phyloP scores from a whole-genome alignment of 2,888 invertebrate species.

The Bugula neritina region DNA sequence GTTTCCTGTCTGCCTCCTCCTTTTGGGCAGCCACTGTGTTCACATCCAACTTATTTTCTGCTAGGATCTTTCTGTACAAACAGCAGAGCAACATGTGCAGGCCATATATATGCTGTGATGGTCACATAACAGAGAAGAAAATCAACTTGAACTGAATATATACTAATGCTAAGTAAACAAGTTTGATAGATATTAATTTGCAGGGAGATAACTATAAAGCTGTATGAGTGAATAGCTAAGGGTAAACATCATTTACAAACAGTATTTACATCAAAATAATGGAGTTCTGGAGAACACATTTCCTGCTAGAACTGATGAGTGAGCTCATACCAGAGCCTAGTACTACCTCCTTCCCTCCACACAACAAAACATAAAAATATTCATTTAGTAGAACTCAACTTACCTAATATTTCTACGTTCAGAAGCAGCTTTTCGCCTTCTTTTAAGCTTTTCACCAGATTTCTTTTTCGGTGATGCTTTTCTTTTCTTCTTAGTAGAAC shows the following conservation, averaged over 20 bases:
- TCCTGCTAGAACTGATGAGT: too few relatives aligned
- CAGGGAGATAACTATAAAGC: too few relatives aligned
- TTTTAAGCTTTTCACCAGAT: constrained; percentile 34
- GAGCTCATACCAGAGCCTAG: too few relatives aligned
- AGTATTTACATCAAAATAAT: too few relatives aligned
- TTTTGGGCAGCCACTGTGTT: constrained; percentile 85
- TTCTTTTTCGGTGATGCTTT: constrained; percentile 34
- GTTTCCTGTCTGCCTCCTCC: constrained; percentile 73
- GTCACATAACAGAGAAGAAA: not conserved
- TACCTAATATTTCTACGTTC: constrained; percentile 43
- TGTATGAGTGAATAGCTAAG: too few relatives aligned
- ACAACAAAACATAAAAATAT: too few relatives aligned
- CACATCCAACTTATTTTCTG: constrained; percentile 84
- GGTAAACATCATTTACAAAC: too few relatives aligned
- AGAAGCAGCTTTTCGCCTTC: constrained; percentile 31
- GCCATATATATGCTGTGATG: not conserved
- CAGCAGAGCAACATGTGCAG: not conserved
- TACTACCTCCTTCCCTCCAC: too few relatives aligned
- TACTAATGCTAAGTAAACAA: too few relatives aligned
- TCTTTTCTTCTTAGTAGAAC: constrained; percentile 29
- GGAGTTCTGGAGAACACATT: too few relatives aligned
- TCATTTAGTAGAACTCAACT: not conserved
- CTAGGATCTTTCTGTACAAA: constrained; percentile 73
- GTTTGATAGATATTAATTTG: too few relatives aligned
- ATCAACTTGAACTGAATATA: not conserved